These are phyloP conservation scores for Phrynocephalus versicolor DNA, from an alignment of 2,113 vertebrate species.

Conservation along the genomic window DNA sequence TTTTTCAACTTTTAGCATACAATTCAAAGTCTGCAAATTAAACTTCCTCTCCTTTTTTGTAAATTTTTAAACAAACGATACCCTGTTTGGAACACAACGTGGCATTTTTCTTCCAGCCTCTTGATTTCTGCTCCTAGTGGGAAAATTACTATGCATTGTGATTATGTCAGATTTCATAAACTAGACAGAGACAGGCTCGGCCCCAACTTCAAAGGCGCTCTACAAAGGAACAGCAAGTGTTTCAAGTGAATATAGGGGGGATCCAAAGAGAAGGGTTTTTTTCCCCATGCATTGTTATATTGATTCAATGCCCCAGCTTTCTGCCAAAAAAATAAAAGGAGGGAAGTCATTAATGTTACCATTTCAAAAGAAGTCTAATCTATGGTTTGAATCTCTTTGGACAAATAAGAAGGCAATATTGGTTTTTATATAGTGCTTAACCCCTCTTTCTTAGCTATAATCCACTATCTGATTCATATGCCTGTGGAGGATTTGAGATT, in stretches of 20 bases:
- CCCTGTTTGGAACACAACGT: conserved; percentile 53
- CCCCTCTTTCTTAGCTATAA: not conserved
- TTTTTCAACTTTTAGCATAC: conserved; percentile 60
- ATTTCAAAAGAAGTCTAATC: conserved; percentile 29
- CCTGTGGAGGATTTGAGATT: not conserved
- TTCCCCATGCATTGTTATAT: conserved; percentile 5
- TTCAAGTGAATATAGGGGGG: conserved; percentile 3
- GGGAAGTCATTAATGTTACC: not conserved
- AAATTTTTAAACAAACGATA: conserved; percentile 64
- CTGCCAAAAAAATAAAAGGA: not conserved
- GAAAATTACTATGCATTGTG: not conserved
- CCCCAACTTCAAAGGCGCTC: not conserved
- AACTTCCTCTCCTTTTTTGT: conserved; percentile 48
- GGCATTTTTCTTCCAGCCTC: conserved; percentile 48
- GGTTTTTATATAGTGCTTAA: not conserved
- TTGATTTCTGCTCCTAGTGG: not conserved
- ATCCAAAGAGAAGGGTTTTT: conserved; percentile 13
- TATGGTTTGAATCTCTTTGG: not conserved
- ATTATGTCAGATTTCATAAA: conserved; percentile 38
- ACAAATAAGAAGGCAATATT: not conserved
- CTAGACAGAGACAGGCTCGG: not conserved
- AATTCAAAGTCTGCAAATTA: conserved; percentile 65
- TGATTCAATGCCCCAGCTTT: conserved; percentile 10
- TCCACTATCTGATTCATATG: not conserved
- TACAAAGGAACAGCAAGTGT: conserved; percentile 24